Evolutionary conservation across 2,888 invertebrate genomes (phyloP), one percentile per base, ranked within the genome.

Genomic region (Caradrina clavipalpis): DNA sequence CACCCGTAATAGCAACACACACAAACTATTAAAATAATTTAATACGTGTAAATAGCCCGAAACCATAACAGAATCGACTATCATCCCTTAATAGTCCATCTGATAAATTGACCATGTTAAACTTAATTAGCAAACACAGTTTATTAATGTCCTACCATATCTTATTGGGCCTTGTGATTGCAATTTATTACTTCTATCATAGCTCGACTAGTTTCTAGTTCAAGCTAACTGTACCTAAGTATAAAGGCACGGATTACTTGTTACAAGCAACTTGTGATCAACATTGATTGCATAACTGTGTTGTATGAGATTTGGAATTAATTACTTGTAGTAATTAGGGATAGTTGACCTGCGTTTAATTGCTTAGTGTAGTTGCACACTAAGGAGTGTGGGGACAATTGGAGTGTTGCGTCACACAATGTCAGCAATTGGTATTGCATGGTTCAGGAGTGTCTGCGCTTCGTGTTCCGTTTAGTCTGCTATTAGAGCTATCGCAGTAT

Each of bases 141-240:
- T 73, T 84, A 84, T 83, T 74, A 81, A 82, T 80, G 80, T 72
- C 70, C 67, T 1, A 62, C 76, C 67, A 61, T 83, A 83, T 78
- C 83, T 82, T 75, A 76, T 71, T 82, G 70, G 70, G 67, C 64
- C 80, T 76, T 75, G 76, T 89, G 87, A 90, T 90, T 90, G 87
- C 88, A 86, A 91, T 89, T 90, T 90, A 89, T 89, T 70, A 78
- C 83, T 73, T 64, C 61, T 60, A 80, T 81, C 83, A 80, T 26
- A 65, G 54, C 72, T 78, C 64, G 57, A 72, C 82, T 64, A 76
- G 82, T 79, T 81, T 77, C 69, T 76, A 76, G 76, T 55, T 67
- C 56, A 69, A 56, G 22, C 57, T 67, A 78, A 67, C 80, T 62
- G 81, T 77, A 81, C 50, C 26, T 63, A 53, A 50, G 45, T 15